Percentiles rank a stretch among this genome's conserved stretches.
phyloP scores from a whole-genome alignment of 2,113 vertebrate genomes.

The Anguilla japonica region DNA sequence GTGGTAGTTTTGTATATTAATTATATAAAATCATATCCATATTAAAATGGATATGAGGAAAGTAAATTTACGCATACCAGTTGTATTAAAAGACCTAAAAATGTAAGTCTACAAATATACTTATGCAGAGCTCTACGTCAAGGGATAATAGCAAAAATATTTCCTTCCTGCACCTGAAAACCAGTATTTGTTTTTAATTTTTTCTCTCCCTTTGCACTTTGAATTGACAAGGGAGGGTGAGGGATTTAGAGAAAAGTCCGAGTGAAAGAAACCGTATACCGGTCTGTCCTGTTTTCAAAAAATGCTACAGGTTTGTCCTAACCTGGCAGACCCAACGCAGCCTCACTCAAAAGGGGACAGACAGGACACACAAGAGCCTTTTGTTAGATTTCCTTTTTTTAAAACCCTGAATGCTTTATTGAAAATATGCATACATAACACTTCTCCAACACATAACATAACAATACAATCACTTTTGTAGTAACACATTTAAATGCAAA shows the following conservation, averaged over 20 bases:
- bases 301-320: no score
- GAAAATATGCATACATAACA: slow-evolving; percentile 71
- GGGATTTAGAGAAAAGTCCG: neutral
- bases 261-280: no score
- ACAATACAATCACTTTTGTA: slow-evolving; percentile 70
- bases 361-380: neutral
- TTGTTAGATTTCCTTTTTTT: slow-evolving; percentile 28
- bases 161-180: neutral
- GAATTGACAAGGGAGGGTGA: neutral
- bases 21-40: no score
- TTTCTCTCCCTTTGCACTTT: neutral
- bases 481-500: slow-evolving; percentile 66
- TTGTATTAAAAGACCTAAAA: no score
- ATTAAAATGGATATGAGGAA: no score
- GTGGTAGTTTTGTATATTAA: no score
- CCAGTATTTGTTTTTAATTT: neutral
- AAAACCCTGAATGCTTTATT: slow-evolving; percentile 74
- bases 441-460: slow-evolving; percentile 66
- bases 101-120: no score
- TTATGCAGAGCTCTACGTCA: neutral
- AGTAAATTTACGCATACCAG: no score
- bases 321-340: no score
- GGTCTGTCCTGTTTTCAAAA: no score
- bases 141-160: neutral
- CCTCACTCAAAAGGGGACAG: no score